Evolutionary conservation across 1,140 invertebrate species (phyloP).

Genomic region (Lycorma delicatula): DNA sequence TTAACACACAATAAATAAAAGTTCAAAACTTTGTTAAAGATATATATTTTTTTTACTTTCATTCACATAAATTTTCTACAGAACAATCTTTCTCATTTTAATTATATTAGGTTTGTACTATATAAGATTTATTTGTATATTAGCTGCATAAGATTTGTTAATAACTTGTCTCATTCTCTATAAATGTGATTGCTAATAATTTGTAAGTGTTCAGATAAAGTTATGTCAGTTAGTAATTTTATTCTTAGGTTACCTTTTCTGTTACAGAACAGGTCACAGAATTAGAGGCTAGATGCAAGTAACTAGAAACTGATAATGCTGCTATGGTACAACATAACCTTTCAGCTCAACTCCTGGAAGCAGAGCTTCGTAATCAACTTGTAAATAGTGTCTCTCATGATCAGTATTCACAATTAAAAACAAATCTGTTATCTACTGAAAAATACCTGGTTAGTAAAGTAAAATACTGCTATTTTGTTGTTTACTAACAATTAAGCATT

Average conservation of each 20-base stretch:
- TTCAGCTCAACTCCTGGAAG: conserved; percentile 20
- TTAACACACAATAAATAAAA: too few relatives aligned
- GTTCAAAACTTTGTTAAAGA: too few relatives aligned
- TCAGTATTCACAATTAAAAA: conserved; percentile 10
- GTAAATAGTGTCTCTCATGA: conserved; percentile 17
- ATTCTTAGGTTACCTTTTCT: not conserved
- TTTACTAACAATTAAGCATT: too few relatives aligned
- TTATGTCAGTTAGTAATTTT: not conserved
- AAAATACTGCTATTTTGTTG: too few relatives aligned
- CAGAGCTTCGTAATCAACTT: conserved; percentile 19
- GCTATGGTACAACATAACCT: conserved; percentile 18
- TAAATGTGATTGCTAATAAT: not conserved
- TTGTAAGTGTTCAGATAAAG: not conserved
- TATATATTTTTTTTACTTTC: too few relatives aligned
- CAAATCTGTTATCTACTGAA: conserved; percentile 16
- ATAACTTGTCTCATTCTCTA: too few relatives aligned
- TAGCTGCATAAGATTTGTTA: too few relatives aligned
- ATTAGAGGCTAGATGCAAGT: conserved; percentile 23
- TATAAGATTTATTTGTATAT: too few relatives aligned
- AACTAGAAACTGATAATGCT: conserved; percentile 20
- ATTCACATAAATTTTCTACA: too few relatives aligned
- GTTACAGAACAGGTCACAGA: conserved; percentile 22
- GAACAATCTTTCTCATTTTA: too few relatives aligned
- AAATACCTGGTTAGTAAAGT: conserved; percentile 22
- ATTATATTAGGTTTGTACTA: too few relatives aligned